Evolutionary conservation across 2,888 invertebrate genomes (phyloP), one percentile per base, ranked within the genome.

Genomic region (Ariolimax columbianus): DNA sequence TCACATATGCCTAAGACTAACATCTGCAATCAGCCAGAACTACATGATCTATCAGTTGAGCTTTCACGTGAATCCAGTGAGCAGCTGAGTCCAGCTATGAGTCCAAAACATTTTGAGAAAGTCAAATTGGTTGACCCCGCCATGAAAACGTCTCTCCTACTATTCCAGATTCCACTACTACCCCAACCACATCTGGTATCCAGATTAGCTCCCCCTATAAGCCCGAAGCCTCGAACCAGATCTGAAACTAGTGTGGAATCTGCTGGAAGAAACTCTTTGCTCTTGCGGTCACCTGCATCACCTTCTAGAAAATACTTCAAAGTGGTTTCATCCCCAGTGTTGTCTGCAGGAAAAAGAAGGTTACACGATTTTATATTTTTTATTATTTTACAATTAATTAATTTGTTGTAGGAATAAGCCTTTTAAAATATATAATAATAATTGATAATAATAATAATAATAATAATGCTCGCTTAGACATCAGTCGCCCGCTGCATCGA

Each of bases 221-320:
- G 51, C 7, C 51, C 68, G 30, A 81, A 51, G 55, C 47, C 40
- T n/a, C 30, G 81, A 51, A 51, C 51, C 30, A 72, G 36, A 55
- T 72, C 81, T 70, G 81, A 81, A 81, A 36, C 81, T 17, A 47
- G 70, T 47, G 47, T 33, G n/a, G 81, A 81, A 6, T 36, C 70
- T 33, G 33, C n/a, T 36, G 70, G 33, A 38, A 70, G 36, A 55
- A 70, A 70, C 1, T 51, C 51, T 30, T 9, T 26, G 47, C 70
- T 30, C 30, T 17, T 33, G 51, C 51, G 47, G 9, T 72, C 70
- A 70, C 51, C 81, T 70, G 66, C 38, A 47, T 47, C 80, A n/a
- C 68, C 80, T 23, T 47, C 68, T 26, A 63, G 68, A 51, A 81
- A 81, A 55, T 72, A 81, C 63, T 70, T 72, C 81, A 81, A 55